Conservation (phyloP, 2,888 invertebrate species). For the Orthonevra nobilis region DNA sequence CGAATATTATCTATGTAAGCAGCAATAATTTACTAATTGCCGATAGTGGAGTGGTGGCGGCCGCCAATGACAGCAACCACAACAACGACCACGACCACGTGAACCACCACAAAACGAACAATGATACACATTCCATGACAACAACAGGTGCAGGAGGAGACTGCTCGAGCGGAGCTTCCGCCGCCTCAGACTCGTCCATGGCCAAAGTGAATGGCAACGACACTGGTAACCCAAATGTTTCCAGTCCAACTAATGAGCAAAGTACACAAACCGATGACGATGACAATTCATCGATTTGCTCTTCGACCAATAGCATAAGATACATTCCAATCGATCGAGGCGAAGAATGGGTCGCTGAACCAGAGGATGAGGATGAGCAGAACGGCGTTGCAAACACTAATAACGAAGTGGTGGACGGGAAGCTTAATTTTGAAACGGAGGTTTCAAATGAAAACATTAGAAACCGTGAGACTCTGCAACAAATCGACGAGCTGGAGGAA, state of each 20-base stretch:
- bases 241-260: conserved; percentile 51
- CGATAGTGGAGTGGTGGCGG: conserved; percentile 43
- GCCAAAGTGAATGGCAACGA: conserved; percentile 42
- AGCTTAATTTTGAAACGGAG: no score
- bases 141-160: conserved; percentile 26
- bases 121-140: conserved; percentile 23
- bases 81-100: conserved; percentile 24
- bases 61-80: conserved; percentile 31
- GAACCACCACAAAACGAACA: conserved; percentile 36
- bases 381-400: not conserved
- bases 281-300: conserved; percentile 62
- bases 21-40: conserved; percentile 48
- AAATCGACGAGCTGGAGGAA: not conserved
- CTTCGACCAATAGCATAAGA: conserved; percentile 45
- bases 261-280: conserved; percentile 73
- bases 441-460: conserved; percentile 43
- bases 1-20: conserved; percentile 1
- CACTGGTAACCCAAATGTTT: conserved; percentile 33
- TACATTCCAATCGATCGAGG: conserved; percentile 35
- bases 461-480: not conserved
- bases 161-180: conserved; percentile 5
- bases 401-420: conserved; percentile 15
- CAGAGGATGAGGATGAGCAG: not conserved
- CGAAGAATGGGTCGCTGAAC: conserved; percentile 17
- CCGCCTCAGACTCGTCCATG: conserved; percentile 28